These are phyloP conservation scores for Myotis lucifugus DNA, from an alignment of 2,113 vertebrate genomes.

Conservation along the genomic window DNA sequence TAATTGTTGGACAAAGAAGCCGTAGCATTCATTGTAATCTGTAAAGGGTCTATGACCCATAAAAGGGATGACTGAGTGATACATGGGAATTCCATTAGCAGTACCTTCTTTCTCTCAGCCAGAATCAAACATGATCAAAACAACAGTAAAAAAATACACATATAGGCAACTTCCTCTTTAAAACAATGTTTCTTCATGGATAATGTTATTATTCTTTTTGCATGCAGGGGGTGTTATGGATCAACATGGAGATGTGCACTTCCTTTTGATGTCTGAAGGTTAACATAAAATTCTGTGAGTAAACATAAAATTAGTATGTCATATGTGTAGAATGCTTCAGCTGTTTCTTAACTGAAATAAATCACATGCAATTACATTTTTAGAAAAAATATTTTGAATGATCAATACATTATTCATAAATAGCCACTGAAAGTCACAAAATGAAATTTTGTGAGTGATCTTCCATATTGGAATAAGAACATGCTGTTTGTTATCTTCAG, in stretches of 20 bases:
- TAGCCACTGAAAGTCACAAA: not conserved
- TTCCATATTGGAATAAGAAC: not conserved
- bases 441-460: conserved; percentile 12
- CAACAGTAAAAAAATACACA: not conserved
- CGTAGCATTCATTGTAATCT: not conserved
- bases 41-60: not conserved
- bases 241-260: not conserved
- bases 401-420: conserved; percentile 12
- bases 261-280: not conserved
- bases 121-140: conserved; percentile 6
- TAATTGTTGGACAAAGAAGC: not conserved
- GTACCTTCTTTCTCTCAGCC: not conserved
- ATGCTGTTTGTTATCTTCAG: not conserved
- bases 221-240: not conserved
- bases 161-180: not conserved
- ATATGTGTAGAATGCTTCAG: not conserved
- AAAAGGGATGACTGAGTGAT: not conserved
- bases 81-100: not conserved
- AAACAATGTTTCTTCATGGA: not conserved
- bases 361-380: not conserved
- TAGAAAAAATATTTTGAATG: conserved; percentile 2
- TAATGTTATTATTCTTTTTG: not conserved
- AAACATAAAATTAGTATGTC: not conserved
- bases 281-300: not conserved
- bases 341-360: not conserved